Percentiles rank a stretch among this genome's conserved stretches.
These are phyloP conservation scores for Origma solitaria DNA, from an alignment of 2,113 vertebrate genomes.

Conservation along the genomic window DNA sequence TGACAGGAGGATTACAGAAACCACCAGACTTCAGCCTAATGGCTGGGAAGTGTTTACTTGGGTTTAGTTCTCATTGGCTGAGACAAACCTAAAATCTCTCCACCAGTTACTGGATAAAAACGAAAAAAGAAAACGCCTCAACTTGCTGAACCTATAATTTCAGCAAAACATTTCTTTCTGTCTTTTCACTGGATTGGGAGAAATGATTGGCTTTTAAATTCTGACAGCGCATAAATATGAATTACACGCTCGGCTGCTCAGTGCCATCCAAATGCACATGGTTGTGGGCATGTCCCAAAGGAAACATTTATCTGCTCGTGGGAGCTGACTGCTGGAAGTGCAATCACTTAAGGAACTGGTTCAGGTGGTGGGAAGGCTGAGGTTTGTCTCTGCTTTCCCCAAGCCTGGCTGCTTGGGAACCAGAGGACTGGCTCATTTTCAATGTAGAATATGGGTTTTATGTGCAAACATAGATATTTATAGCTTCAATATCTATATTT, in stretches of 20 bases:
- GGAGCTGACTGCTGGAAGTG: background rate
- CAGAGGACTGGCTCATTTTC: background rate
- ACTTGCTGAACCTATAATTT: background rate
- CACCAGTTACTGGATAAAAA: background rate
- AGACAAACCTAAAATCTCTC: background rate
- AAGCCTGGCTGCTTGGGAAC: background rate
- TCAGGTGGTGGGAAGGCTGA: background rate
- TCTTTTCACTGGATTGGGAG: background rate
- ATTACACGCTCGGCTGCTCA: background rate
- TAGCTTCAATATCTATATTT: background rate
- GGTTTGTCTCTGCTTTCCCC: background rate
- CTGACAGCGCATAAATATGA: background rate
- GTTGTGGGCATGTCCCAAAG: background rate
- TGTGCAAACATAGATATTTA: background rate
- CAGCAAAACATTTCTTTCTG: background rate
- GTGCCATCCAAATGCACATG: background rate
- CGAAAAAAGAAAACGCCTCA: background rate
- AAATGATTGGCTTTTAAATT: background rate
- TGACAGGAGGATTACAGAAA: background rate
- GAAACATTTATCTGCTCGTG: background rate
- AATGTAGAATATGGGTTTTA: background rate
- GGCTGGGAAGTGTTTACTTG: background rate
- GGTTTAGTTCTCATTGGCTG: background rate
- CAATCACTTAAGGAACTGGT: background rate
- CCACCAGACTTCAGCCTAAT: background rate